phyloP scores from a whole-genome alignment of 2,888 invertebrate species.

The Cantharis nigra region DNA sequence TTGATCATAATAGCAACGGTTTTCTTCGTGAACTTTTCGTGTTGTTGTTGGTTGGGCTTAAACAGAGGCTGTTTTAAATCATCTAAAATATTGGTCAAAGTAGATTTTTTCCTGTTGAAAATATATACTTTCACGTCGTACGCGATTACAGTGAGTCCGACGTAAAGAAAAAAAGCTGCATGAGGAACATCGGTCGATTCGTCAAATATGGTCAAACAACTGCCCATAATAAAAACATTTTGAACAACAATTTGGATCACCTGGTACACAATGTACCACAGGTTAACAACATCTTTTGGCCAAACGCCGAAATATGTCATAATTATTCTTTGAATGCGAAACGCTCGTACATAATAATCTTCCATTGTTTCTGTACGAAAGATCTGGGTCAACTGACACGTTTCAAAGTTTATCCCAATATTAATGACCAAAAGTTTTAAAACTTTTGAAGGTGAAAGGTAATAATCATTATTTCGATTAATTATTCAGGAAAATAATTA shows the following conservation, averaged over 20 bases:
- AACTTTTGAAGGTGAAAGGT: neutral
- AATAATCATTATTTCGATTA: neutral
- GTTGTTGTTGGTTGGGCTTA: neutral
- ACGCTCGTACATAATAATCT: neutral
- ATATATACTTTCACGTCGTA: neutral
- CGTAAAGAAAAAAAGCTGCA: neutral
- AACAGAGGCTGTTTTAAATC: conserved; percentile 1
- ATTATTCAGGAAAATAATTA: neutral
- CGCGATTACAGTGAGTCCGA: neutral
- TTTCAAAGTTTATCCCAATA: neutral
- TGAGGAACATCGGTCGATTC: neutral
- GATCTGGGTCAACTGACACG: neutral
- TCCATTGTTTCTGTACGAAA: neutral
- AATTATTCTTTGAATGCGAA: neutral
- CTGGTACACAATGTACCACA: neutral
- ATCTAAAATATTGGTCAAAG: neutral
- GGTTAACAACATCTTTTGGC: neutral
- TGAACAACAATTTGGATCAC: neutral
- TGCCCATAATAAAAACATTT: neutral
- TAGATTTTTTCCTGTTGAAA: neutral
- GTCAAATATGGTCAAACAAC: neutral
- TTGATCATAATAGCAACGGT: neutral
- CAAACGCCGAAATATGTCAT: neutral
- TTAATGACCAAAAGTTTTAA: neutral
- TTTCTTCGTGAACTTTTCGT: neutral